Percentiles rank a stretch among this genome's conserved stretches.
phyloP scores from a whole-genome alignment of 1,140 invertebrate genomes.

The Drosophila chauvacae region DNA sequence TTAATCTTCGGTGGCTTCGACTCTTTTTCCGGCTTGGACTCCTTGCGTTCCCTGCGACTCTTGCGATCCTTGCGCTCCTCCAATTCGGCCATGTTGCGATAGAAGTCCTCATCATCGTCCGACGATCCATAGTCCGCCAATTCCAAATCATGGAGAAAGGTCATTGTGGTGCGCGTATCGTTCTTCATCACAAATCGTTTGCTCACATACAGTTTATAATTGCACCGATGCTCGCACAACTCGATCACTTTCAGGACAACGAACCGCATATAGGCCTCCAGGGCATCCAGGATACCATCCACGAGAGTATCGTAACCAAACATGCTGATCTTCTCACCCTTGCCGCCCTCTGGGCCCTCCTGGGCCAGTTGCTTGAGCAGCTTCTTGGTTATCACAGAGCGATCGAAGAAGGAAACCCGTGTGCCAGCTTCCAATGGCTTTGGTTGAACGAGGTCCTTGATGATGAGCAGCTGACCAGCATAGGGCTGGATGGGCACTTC shows the following conservation, averaged over 20 bases:
- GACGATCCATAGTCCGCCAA: conserved; percentile 32
- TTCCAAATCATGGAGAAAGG: conserved; percentile 51
- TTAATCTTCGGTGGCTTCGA: neutral
- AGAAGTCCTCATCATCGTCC: conserved; percentile 37
- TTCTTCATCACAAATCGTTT: conserved; percentile 17
- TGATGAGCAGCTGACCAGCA: conserved; percentile 45
- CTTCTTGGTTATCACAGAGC: conserved; percentile 14
- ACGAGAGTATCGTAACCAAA: conserved; percentile 9
- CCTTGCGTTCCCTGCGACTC: conserved; percentile 1
- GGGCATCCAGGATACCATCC: conserved; percentile 39
- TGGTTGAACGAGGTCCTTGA: conserved; percentile 40
- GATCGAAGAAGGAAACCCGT: conserved; percentile 34
- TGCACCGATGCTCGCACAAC: conserved; percentile 43
- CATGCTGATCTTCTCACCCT: neutral
- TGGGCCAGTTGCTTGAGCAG: conserved; percentile 11
- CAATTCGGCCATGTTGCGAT: conserved; percentile 8
- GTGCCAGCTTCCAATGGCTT: neutral
- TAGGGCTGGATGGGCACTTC: conserved; percentile 51
- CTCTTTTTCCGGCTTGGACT: neutral
- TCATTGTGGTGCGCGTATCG: conserved; percentile 44
- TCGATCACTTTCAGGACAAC: conserved; percentile 18
- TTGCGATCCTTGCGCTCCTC: neutral
- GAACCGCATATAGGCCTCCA: conserved; percentile 56
- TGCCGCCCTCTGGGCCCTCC: neutral
- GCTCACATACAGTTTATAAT: conserved; percentile 38